Conservation (phyloP, 1,140 invertebrate species). For the Lineus longissimus region DNA sequence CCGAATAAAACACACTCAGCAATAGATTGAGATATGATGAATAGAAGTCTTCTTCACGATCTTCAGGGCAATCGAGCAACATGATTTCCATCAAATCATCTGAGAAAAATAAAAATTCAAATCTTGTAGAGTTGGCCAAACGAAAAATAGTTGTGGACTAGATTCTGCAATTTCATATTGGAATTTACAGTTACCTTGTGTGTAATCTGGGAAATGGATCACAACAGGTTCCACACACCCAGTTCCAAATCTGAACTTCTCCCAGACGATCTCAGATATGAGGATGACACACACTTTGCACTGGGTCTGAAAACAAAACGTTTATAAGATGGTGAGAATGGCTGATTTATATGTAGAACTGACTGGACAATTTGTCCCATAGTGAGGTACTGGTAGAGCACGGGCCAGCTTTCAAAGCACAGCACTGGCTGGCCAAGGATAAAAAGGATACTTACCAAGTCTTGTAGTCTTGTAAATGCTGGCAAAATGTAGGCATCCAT, state of each 20-base stretch:
- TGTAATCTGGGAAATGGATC: conserved; percentile 78
- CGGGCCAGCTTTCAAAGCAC: too few relatives aligned
- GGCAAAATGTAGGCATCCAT: conserved; percentile 69
- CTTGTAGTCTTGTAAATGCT: conserved; percentile 67
- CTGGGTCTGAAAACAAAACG: conserved; percentile 35
- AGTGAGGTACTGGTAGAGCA: too few relatives aligned
- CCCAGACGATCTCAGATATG: conserved; percentile 71
- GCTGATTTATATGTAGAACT: neutral
- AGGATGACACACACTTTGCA: conserved; percentile 72
- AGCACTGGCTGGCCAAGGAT: too few relatives aligned
- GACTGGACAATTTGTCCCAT: too few relatives aligned
- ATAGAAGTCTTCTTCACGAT: conserved; percentile 63
- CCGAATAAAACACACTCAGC: conserved; percentile 73
- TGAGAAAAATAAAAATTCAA: conserved; percentile 27
- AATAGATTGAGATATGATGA: conserved; percentile 74
- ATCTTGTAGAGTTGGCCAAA: neutral
- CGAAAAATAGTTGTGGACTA: neutral
- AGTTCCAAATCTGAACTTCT: conserved; percentile 70
- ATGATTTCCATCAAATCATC: conserved; percentile 74
- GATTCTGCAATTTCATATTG: neutral
- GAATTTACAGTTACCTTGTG: conserved; percentile 55
- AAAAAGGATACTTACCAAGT: conserved; percentile 59
- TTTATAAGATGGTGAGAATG: neutral
- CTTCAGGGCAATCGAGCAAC: conserved; percentile 47
- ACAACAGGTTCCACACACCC: conserved; percentile 71